A percentile compares a stretch with the other conserved stretches of the same genome.
Conservation (phyloP, 35 echinoderm and acorn worm species). For the Diadema setosum region DNA sequence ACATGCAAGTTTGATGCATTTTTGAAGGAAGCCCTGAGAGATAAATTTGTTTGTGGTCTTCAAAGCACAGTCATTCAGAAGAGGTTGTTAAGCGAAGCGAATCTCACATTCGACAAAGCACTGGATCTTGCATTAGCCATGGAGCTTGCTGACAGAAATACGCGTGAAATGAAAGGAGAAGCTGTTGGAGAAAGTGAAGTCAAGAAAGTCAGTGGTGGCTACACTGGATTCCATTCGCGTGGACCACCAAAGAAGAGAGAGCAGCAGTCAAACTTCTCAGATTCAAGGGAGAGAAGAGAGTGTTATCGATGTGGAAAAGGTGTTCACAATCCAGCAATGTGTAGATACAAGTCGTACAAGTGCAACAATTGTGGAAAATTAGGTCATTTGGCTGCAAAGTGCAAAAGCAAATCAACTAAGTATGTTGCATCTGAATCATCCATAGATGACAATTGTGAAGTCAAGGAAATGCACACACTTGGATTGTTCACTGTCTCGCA, state of each 20-base stretch:
- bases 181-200: not conserved
- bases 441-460: not conserved
- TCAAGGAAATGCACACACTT: not conserved
- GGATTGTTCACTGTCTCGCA: not conserved
- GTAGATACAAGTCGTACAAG: slow-evolving; percentile 5
- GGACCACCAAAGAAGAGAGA: not conserved
- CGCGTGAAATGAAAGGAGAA: slow-evolving; percentile 14
- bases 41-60: slow-evolving; percentile 51
- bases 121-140: slow-evolving; percentile 7
- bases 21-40: slow-evolving; percentile 12
- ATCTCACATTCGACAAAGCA: slow-evolving; percentile 34
- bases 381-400: slow-evolving; percentile 54
- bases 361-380: slow-evolving; percentile 45
- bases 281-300: not conserved
- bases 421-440: not conserved
- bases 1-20: slow-evolving; percentile 35
- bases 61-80: not conserved
- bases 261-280: not conserved
- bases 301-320: slow-evolving; percentile 14
- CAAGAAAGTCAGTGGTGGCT: not conserved
- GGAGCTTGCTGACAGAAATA: slow-evolving; percentile 17
- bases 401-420: not conserved
- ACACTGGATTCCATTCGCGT: not conserved
- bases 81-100: not conserved
- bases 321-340: not conserved